These are phyloP conservation scores for Tragulus kanchil DNA, from an alignment of 2,113 vertebrate genomes.

Conservation along the genomic window DNA sequence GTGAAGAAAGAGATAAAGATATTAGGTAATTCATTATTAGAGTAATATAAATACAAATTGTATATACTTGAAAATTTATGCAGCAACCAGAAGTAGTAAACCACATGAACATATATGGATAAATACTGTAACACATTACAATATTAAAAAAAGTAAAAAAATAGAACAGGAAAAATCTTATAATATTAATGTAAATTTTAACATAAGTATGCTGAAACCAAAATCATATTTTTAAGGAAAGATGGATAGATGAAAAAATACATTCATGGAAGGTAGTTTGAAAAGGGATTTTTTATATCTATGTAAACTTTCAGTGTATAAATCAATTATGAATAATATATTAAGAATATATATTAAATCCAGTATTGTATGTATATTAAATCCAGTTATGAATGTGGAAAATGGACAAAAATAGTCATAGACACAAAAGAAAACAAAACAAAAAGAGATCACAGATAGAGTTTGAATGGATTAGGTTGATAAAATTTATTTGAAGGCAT, in stretches of 20 bases:
- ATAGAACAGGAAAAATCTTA: background rate
- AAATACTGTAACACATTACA: background rate
- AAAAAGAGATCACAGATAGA: background rate
- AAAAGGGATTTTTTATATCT: background rate
- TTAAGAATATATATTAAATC: background rate
- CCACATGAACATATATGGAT: background rate
- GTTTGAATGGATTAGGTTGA: background rate
- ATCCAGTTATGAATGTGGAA: background rate
- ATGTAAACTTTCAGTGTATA: background rate
- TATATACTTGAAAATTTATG: background rate
- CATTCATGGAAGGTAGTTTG: background rate
- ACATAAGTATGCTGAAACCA: background rate
- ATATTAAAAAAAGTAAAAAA: background rate
- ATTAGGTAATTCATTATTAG: background rate
- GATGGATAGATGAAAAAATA: background rate
- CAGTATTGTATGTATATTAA: no score
- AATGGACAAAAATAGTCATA: background rate
- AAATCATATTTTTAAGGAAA: background rate
- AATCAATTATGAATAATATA: background rate
- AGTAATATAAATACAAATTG: background rate
- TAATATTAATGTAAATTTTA: background rate
- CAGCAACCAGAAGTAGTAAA: background rate
- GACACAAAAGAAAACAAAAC: background rate
- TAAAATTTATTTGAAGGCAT: background rate
- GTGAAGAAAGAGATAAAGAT: background rate